Conservation (phyloP, 1,140 invertebrate species). For the Microplitis demolitor region DNA sequence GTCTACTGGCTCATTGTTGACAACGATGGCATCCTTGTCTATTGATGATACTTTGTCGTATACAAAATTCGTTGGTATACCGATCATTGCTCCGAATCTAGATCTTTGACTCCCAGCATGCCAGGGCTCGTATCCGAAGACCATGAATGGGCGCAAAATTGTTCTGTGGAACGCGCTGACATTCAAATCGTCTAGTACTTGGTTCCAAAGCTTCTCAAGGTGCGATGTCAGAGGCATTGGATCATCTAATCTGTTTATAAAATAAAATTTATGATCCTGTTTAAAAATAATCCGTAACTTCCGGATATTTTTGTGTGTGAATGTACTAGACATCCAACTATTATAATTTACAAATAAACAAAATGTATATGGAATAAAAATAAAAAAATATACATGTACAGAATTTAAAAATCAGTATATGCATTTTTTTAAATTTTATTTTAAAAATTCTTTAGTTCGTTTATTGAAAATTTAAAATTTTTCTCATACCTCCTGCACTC, state of each 20-base stretch:
- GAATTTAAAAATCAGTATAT: no score
- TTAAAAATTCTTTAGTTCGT: no score
- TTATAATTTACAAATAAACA: no score
- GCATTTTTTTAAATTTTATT: no score
- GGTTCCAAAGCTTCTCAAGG: conserved; percentile 52
- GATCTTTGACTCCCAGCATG: conserved; percentile 58
- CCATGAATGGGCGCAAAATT: conserved; percentile 64
- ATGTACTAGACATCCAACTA: no score
- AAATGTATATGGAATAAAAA: no score
- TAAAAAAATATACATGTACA: no score
- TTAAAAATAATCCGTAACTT: no score
- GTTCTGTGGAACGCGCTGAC: conserved; percentile 49
- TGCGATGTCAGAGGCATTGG: conserved; percentile 51
- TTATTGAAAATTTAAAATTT: no score
- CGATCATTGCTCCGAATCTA: conserved; percentile 65
- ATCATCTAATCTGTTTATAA: conserved; percentile 42
- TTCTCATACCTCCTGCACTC: no score
- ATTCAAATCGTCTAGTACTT: conserved; percentile 63
- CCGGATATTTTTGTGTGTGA: no score
- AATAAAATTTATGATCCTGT: background rate
- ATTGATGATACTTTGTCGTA: conserved; percentile 60
- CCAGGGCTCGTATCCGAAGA: conserved; percentile 69
- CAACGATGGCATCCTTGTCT: conserved; percentile 60
- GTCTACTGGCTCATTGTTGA: conserved; percentile 64
- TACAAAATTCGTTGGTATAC: conserved; percentile 68